These are phyloP conservation scores for Tinea semifulvella DNA, from an alignment of 2,888 invertebrate species.

Conservation along the genomic window DNA sequence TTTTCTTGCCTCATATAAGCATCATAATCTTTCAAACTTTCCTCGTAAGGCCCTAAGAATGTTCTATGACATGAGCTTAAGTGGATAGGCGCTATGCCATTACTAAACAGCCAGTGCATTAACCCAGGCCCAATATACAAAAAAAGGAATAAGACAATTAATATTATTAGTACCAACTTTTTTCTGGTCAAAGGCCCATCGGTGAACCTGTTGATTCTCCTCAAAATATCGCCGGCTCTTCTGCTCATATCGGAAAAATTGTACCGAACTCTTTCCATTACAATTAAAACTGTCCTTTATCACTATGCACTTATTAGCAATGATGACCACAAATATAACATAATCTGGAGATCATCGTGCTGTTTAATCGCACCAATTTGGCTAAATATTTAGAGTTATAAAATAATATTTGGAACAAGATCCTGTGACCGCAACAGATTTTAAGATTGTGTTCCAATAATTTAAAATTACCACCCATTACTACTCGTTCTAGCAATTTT, in stretches of 20 bases:
- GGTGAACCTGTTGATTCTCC: slow-evolving; percentile 51
- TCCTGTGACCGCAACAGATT: slow-evolving; percentile 2
- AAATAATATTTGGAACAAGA: background rate
- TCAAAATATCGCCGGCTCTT: slow-evolving; percentile 49
- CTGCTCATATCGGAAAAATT: slow-evolving; percentile 49
- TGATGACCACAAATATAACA: background rate
- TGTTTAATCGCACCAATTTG: background rate
- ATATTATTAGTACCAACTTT: slow-evolving; percentile 53
- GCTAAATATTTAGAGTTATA: background rate
- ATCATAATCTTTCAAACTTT: slow-evolving; percentile 71
- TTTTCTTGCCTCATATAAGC: slow-evolving; percentile 71
- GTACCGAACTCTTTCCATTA: slow-evolving; percentile 48
- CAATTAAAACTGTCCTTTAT: slow-evolving; percentile 19
- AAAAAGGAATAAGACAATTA: slow-evolving; percentile 66
- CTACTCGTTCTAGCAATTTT: no score
- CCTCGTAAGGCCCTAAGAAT: slow-evolving; percentile 68
- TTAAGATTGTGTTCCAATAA: no score
- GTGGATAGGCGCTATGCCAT: slow-evolving; percentile 46
- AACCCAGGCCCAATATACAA: slow-evolving; percentile 73
- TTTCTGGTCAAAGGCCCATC: slow-evolving; percentile 60
- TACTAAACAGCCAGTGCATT: slow-evolving; percentile 68
- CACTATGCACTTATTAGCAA: background rate
- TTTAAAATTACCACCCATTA: no score
- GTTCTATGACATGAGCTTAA: slow-evolving; percentile 73
- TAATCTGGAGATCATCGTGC: background rate